Evolutionary conservation across 2,113 vertebrate species (phyloP).

Genomic region (Oreotrochilus melanogaster): DNA sequence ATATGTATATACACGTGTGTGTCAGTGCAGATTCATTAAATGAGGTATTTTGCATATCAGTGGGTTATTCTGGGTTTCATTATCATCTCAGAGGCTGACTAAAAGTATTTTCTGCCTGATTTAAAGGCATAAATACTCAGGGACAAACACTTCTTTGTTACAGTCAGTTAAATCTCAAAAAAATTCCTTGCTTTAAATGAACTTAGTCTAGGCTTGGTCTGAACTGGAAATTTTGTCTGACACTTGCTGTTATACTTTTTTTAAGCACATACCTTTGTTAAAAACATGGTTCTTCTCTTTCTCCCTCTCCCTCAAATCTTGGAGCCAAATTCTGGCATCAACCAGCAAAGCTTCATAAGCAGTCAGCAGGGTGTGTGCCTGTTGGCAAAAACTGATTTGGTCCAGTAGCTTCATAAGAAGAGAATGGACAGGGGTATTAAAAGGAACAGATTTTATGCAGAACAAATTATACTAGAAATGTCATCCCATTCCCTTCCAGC

Average conservation of each 20-base stretch:
- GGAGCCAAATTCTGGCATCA: background rate
- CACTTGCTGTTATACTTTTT: background rate
- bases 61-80: background rate
- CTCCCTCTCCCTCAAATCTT: background rate
- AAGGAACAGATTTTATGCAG: background rate
- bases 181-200: background rate
- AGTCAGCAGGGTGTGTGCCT: background rate
- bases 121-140: background rate
- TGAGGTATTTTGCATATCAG: background rate
- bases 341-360: background rate
- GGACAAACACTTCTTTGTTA: background rate
- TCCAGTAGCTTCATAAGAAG: background rate
- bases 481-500: background rate
- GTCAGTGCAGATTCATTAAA: background rate
- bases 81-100: background rate
- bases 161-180: background rate
- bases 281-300: background rate
- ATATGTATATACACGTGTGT: background rate
- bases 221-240: background rate
- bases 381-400: background rate
- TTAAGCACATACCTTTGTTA: background rate
- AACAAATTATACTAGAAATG: slow-evolving; percentile 19
- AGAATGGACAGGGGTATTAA: background rate
- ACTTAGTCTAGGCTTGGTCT: background rate
- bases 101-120: slow-evolving; percentile 21